These are phyloP conservation scores for Lates calcarifer DNA, from an alignment of 2,113 vertebrate genomes.

Conservation along the genomic window DNA sequence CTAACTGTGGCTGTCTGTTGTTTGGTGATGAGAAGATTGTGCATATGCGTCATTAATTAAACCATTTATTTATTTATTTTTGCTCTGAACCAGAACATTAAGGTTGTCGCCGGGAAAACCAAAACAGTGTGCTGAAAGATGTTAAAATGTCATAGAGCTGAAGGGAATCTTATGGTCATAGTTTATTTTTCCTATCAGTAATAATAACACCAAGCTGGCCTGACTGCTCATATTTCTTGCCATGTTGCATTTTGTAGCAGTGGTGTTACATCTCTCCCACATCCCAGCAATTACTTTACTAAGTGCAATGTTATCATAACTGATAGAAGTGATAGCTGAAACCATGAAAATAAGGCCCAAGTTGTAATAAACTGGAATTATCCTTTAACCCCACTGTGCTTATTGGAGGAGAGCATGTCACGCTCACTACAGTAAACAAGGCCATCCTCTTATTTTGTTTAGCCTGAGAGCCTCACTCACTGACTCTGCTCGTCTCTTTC, in stretches of 20 bases:
- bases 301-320: background rate
- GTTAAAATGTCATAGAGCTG: background rate
- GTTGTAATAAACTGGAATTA: slow-evolving; percentile 16
- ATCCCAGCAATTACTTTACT: background rate
- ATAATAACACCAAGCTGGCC: background rate
- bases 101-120: background rate
- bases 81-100: too few species aligned
- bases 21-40: too few species aligned
- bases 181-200: background rate
- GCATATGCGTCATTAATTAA: too few species aligned
- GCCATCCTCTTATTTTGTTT: slow-evolving; percentile 19
- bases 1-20: too few species aligned
- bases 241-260: background rate
- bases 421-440: slow-evolving; percentile 3
- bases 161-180: too few species aligned
- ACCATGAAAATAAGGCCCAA: background rate
- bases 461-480: slow-evolving; percentile 2
- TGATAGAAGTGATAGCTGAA: background rate
- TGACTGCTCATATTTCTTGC: background rate
- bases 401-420: slow-evolving; percentile 8
- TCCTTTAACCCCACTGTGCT: slow-evolving; percentile 9
- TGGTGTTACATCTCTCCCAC: background rate
- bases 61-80: too few species aligned
- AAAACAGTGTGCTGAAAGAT: background rate
- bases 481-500: slow-evolving; percentile 40